Base-by-base conservation (phyloP, 2,113 vertebrate species). In the Apaloderma vittatum region DNA sequence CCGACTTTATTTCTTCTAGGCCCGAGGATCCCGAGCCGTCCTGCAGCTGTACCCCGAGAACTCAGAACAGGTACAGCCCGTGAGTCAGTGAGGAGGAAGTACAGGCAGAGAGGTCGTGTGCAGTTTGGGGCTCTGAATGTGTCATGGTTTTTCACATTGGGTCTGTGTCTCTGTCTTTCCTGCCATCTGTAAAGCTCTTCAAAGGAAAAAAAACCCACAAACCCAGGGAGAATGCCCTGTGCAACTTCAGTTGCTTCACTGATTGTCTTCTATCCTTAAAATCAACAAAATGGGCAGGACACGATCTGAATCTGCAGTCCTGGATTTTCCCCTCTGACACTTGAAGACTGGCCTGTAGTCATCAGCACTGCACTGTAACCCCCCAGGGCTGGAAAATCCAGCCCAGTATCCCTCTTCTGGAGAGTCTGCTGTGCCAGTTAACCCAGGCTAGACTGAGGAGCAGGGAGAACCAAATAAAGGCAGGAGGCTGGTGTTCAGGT, bases 31-130 rank as follows among this genome's bases (percentile, higher is more conserved):
- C 24, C 98, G 99, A 75, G 99, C 99, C 1, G 98, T 99, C 77
- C 98, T 99, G 85, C 99, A 99, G 97, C 78, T 99, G 62, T 99
- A 99, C 91, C 99, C 99, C 0, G 99, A 99, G 97, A 99, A 99
- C 97, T 98, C 99, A 0, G 98, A 99, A 88, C 99, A 99, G 99
- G 99, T 99, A 97, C 54, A 26, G 46, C 45, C 96, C 23, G 85
- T 27, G 32, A 18, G 4, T 34, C 26, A 40, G 32, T 11, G 13
- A 16, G 77, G 34, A 49, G 12, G 52, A 51, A n/a, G 4, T 8
- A 5, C 43, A 67, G 75, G 46, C 52, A 72, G 46, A 61, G 37
- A 18, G 68, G 26, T 32, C 1, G 1, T 12, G 10, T 5, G 8
- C 34, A 49, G 3, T 15, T 40, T 40, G 37, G 54, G 46, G n/a